Percentiles rank a stretch among this genome's conserved stretches.
phyloP scores from a whole-genome alignment of 2,888 invertebrate genomes.

The Belgica antarctica region DNA sequence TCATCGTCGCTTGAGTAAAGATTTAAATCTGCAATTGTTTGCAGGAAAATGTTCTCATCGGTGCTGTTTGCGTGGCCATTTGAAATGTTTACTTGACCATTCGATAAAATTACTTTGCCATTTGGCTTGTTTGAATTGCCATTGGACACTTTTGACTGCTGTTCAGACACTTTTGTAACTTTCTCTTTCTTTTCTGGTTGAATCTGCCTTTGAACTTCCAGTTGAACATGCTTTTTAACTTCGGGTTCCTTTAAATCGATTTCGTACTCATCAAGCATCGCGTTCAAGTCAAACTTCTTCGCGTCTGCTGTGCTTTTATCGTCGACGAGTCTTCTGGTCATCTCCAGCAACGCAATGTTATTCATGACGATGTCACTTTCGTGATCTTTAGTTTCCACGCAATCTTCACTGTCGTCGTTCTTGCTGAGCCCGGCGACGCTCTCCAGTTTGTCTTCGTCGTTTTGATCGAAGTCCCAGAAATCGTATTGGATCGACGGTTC shows the following conservation, averaged over 20 bases:
- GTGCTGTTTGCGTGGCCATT: neutral
- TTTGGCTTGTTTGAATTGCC: too few species aligned
- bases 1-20: too few species aligned
- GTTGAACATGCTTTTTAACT: neutral
- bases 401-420: neutral
- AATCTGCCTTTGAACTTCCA: neutral
- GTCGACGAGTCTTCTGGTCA: conserved; percentile 14
- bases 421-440: neutral
- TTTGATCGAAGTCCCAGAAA: conserved; percentile 45
- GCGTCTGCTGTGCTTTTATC: neutral
- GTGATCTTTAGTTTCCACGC: neutral
- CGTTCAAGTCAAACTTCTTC: neutral
- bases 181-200: too few species aligned
- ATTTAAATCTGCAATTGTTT: conserved; percentile 20
- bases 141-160: too few species aligned
- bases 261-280: conserved; percentile 23
- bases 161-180: too few species aligned
- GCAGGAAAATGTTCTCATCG: neutral
- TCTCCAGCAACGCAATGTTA: conserved; percentile 30
- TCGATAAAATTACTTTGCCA: neutral
- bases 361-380: conserved; percentile 1
- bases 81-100: neutral
- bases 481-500: conserved; percentile 48
- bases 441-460: conserved; percentile 20
- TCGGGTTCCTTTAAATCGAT: neutral